Percentiles rank a stretch among this genome's conserved stretches.
Conservation (phyloP, 2,888 invertebrate species). For the Tillus elongatus region DNA sequence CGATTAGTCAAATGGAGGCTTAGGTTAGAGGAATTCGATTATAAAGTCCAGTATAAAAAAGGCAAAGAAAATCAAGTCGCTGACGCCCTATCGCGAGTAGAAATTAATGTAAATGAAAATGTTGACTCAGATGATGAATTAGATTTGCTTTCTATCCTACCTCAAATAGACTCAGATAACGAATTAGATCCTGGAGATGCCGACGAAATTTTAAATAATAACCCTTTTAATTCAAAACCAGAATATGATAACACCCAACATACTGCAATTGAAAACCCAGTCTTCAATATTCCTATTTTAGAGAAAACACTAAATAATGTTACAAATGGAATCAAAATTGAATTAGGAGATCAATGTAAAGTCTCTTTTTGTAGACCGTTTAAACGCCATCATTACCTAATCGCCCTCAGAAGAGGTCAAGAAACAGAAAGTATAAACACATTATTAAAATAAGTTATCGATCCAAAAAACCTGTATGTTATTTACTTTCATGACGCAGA, state of each 20-base stretch:
- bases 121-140: neutral
- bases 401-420: neutral
- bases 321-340: neutral
- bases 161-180: too few relatives aligned
- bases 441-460: neutral
- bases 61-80: too few relatives aligned
- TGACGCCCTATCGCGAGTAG: too few relatives aligned
- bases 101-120: neutral
- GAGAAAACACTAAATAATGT: constrained; percentile 5
- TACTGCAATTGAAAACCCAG: neutral
- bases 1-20: too few relatives aligned
- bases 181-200: too few relatives aligned
- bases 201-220: too few relatives aligned
- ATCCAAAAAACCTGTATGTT: too few relatives aligned
- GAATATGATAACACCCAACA: constrained; percentile 5
- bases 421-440: too few relatives aligned
- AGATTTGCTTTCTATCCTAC: constrained; percentile 5
- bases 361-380: neutral
- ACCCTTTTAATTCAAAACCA: too few relatives aligned
- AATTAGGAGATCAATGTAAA: constrained; percentile 1
- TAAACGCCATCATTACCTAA: neutral
- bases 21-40: too few relatives aligned
- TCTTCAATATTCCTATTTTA: constrained; percentile 6
- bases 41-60: constrained; percentile 3
- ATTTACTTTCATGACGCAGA: too few relatives aligned